Conservation (phyloP, 2,888 invertebrate genomes). For the Ceraclea dissimilis region DNA sequence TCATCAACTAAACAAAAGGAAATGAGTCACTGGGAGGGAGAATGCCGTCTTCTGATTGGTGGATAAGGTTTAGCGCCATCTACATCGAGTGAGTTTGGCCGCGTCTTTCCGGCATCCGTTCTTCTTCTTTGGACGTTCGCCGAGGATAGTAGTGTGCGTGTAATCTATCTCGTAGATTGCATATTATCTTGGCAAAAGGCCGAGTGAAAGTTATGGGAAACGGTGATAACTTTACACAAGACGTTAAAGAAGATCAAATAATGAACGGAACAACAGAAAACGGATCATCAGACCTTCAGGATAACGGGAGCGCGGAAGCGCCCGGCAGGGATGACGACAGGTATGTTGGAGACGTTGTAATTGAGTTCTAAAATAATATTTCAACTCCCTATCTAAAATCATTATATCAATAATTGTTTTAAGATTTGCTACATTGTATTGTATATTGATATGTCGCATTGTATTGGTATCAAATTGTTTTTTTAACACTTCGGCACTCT, state of each 20-base stretch:
- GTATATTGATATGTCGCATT: neutral
- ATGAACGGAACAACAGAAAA: slow-evolving; percentile 54
- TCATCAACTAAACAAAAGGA: slow-evolving; percentile 14
- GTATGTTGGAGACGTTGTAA: slow-evolving; percentile 36
- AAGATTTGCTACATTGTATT: neutral
- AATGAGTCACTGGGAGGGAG: slow-evolving; percentile 14
- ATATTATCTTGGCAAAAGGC: slow-evolving; percentile 37
- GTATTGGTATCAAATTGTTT: neutral
- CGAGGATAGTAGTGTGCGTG: slow-evolving; percentile 45
- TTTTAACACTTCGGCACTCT: neutral
- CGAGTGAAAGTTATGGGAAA: slow-evolving; percentile 65
- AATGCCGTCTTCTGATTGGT: slow-evolving; percentile 17
- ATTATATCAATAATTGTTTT: neutral
- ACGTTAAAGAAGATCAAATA: slow-evolving; percentile 62
- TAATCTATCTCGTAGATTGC: slow-evolving; percentile 9
- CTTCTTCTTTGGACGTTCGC: slow-evolving; percentile 50
- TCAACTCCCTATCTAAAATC: too few relatives aligned
- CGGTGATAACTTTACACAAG: slow-evolving; percentile 74
- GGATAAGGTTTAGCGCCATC: neutral
- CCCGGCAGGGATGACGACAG: slow-evolving; percentile 76
- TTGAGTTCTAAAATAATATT: neutral
- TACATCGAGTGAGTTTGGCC: neutral
- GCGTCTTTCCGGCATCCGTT: slow-evolving; percentile 25
- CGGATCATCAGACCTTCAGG: slow-evolving; percentile 59
- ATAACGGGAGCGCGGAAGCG: slow-evolving; percentile 67